These are phyloP conservation scores for Pseudomyrmex cubaensis DNA, from an alignment of 1,140 invertebrate species.

Conservation along the genomic window DNA sequence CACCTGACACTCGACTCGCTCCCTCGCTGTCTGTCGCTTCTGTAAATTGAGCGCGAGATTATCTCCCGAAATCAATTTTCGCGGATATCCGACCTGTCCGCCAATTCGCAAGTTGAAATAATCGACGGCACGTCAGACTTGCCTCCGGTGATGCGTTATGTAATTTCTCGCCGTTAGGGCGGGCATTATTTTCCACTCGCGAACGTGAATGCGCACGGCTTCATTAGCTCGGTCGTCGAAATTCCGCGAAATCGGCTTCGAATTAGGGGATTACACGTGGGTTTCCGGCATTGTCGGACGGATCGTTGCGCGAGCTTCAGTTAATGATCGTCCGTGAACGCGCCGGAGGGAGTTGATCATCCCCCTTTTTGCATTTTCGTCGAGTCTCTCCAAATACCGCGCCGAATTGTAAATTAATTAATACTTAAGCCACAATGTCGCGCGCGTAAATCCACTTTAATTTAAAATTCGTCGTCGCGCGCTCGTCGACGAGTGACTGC, in stretches of 20 bases:
- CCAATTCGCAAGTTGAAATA: slow-evolving; percentile 28
- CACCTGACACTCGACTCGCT: slow-evolving; percentile 1
- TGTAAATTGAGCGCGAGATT: slow-evolving; percentile 33
- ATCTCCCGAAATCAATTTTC: slow-evolving; percentile 58
- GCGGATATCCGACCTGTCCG: not conserved
- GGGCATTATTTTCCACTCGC: slow-evolving; percentile 28
- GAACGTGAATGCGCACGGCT: not conserved
- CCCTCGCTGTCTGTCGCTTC: not conserved
- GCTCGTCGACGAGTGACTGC: not conserved
- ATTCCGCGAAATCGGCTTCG: slow-evolving; percentile 39
- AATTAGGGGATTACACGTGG: slow-evolving; percentile 51
- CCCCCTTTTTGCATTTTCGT: slow-evolving; percentile 26
- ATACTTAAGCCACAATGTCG: slow-evolving; percentile 11
- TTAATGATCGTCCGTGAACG: slow-evolving; percentile 52
- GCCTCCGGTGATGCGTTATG: slow-evolving; percentile 2
- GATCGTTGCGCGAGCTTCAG: slow-evolving; percentile 56
- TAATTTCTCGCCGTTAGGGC: slow-evolving; percentile 12
- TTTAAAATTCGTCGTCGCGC: not conserved
- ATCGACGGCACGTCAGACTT: not conserved
- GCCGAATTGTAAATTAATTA: slow-evolving; percentile 52
- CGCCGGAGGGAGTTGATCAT: slow-evolving; percentile 3
- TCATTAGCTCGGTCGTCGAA: slow-evolving; percentile 48
- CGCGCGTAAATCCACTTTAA: not conserved
- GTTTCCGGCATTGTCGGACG: slow-evolving; percentile 56
- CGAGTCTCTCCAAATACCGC: not conserved